Base-by-base conservation (phyloP, 92 coral and sea anemone species). In the Phenganax marumi region DNA sequence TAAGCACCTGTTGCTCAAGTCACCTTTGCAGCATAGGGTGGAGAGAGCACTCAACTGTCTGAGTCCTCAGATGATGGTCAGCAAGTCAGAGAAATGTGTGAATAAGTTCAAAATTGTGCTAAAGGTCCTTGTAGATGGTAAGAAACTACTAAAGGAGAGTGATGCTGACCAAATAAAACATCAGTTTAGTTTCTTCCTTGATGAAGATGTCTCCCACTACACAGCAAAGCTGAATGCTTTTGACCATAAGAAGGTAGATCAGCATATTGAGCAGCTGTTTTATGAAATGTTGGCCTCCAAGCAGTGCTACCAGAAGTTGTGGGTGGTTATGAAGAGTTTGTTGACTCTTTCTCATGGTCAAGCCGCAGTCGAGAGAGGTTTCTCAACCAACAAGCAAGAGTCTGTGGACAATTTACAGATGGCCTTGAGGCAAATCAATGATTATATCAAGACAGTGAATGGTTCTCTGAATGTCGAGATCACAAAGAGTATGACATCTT, bases 41-140 rank as follows among this genome's bases (percentile, higher is more conserved):
- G 86, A 51, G 80, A 26, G 82, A 52, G 86, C 86, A 83, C n/a
- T 83, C 52, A 68, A 83, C 55, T 70, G 83, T 57, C 56, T 83
- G 86, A 83, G 58, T 83, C 83, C 63, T 75, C 84, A 83, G 73
- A 83, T 73, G 72, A 57, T 83, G 86, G 82, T 74, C 81, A 73
- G 71, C 73, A 55, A 83, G 55, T 71, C 86, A 74, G 86, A 83
- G 48, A 73, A 19, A 73, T 83, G 83, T 71, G 52, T 83, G 18
- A 71, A 74, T 69, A 83, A 83, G 86, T 74, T 83, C 43, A 33
- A 33, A 33, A 33, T 33, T 33, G 43, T 74, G 70, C 26, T 80
- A 61, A 80, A 80, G 52, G 84, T 60, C 21, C 53, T 63, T 16
- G 86, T 83, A 73, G 83, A 57, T 52, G 73, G 83, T 16, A 75